These are phyloP conservation scores for Mystacides longicornis DNA, from an alignment of 2,888 invertebrate species.

Conservation along the genomic window DNA sequence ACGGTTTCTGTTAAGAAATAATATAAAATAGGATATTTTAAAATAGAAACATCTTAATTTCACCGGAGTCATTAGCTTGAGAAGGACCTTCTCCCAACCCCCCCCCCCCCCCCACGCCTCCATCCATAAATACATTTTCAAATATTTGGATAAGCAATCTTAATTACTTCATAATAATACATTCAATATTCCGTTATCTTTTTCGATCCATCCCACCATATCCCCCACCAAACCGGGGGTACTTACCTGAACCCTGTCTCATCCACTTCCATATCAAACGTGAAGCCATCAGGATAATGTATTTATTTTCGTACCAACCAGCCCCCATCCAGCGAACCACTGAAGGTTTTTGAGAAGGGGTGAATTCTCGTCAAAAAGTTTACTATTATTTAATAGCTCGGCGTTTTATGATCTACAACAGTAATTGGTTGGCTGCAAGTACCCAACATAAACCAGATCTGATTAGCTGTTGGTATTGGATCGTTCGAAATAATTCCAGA, in stretches of 20 bases:
- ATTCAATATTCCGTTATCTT: not conserved
- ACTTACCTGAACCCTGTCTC: not conserved
- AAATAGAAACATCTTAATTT: too few relatives aligned
- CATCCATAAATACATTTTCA: not conserved
- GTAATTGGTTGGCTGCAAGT: not conserved
- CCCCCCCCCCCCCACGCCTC: too few relatives aligned
- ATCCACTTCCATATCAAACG: slow-evolving; percentile 15
- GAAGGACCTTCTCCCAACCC: too few relatives aligned
- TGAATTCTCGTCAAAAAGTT: slow-evolving; percentile 11
- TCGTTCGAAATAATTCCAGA: too few relatives aligned
- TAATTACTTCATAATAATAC: not conserved
- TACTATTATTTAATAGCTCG: slow-evolving; percentile 11
- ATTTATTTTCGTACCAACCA: slow-evolving; percentile 15
- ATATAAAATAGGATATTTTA: too few relatives aligned
- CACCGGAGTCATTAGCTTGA: too few relatives aligned
- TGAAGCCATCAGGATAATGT: slow-evolving; percentile 15
- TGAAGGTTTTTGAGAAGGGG: too few relatives aligned
- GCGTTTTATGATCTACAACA: not conserved
- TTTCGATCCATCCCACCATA: not conserved
- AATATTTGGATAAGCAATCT: not conserved
- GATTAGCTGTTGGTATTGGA: too few relatives aligned
- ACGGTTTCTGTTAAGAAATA: too few relatives aligned
- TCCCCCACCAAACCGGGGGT: too few relatives aligned
- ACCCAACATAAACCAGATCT: not conserved
- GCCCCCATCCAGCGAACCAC: too few relatives aligned